Base-by-base conservation (phyloP, 2,888 invertebrate species). In the Philereme transversata region DNA sequence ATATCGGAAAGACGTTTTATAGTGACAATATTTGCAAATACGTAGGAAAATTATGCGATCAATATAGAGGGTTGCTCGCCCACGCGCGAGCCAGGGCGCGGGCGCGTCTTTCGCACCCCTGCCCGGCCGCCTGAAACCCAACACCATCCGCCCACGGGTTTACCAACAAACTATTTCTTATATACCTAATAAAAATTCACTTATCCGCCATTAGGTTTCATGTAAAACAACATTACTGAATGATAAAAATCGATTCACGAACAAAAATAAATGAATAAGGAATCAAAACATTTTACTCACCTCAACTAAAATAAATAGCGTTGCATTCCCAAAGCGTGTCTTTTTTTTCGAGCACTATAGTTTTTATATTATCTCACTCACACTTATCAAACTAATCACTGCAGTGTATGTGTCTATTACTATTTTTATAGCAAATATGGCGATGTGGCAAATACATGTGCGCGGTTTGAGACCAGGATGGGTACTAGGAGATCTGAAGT, bases 21-120 rank as follows among this genome's bases (percentile, higher is more conserved):
- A 43, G 48, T 52, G 43, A 36, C 58, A 57, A 46, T 62, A 83
- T 84, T 85, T 88, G 78, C 75, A 82, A 84, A 84, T 83, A 84
- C 81, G 79, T 84, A 82, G 81, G 79, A 83, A 86, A 84, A 83
- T 83, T 79, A 72, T 73, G 75, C 89, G 89, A 92, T 92, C 91
- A 90, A 92, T 92, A 92, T 80, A 70, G 78, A 77, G 78, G 75
- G 73, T 71, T 88, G 89, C 63, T 67, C 70, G 68, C 65, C 65
- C 65, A 60, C 67, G 62, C 64, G 76, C 81, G 80, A 83, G 83
- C 83, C 82, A 50, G 50, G 7, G 58, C 85, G 82, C 79, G 78
- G 81, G 77, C 79, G 76, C 78, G 76, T 77, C 70, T 76, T 57
- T 52, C 64, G 8, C 59, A 55, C 61, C 71, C 68, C 64, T 74